Evolutionary conservation across 2,888 invertebrate genomes (phyloP), one percentile per base, ranked within the genome.

Genomic region (Xanthorhoe designata): DNA sequence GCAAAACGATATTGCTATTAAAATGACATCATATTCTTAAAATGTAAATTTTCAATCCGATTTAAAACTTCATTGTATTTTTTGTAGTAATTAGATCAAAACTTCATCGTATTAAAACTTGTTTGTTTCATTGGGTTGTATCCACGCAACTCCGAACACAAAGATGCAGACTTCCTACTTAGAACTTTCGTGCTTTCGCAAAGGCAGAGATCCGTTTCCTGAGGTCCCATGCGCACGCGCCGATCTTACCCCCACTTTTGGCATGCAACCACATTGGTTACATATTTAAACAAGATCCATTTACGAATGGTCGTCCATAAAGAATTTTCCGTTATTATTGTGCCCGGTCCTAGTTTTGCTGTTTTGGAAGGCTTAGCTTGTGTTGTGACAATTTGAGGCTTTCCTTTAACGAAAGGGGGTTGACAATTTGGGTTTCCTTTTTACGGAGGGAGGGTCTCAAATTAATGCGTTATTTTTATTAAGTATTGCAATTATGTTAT

Each of bases 261-360:
- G 61, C 77, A 74, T 73, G 71, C 80, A 76, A 74, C 75, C 79
- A 83, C 82, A 84, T 80, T 84, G 85, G 80, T 80, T 81, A 86
- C 88, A 91, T 91, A 91, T 89, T 90, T 91, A 91, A 89, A 83
- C 87, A 86, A 85, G 85, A 81, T 81, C 78, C 87, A 89, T 84
- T 84, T 84, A 83, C 82, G 81, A 75, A 73, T 84, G 86, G 86
- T 83, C 87, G 88, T 86, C 84, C 85, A 82, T 78, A 81, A 80
- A 80, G 66, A 69, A 15, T 74, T 72, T 72, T 72, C 68, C 59
- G 69, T 65, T 57, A 70, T 52, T 58, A 68, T 67, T 69, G 56
- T 38, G 59, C 32, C 61, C 38, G 61, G 54, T 55, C 58, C 54
- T 61, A 45, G 32, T 61, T 69, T 66, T 62, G 55, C 56, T 49